Evolutionary conservation across 1,140 invertebrate genomes (phyloP), one percentile per base, ranked within the genome.

Genomic region (Psix sp.): DNA sequence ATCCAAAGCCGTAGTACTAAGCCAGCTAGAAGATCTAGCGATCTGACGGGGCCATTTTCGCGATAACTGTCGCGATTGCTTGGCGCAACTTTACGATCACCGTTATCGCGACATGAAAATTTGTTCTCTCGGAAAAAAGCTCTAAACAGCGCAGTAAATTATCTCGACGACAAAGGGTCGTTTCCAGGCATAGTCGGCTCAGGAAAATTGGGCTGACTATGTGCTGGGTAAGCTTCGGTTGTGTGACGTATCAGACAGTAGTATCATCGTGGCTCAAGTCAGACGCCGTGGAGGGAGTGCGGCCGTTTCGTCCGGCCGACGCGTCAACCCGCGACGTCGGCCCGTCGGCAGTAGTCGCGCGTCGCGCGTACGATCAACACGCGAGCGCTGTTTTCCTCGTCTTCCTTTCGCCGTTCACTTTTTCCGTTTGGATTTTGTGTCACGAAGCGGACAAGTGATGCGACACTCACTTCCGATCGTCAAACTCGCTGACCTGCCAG

Each of bases 291-390:
- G 49, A 48, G 62, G 56, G 42, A 43, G 62, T 40, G n/a, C n/a
- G n/a, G n/a, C n/a, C n/a, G n/a, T n/a, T n/a, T n/a, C n/a, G 51
- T 67, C 26, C 24, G 16, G 20, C 20, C 11, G 40, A 57, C 40
- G 40, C 21, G 20, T 21, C 16, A 21, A 13, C 11, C n/a, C 4
- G 17, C 17, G 36, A 20, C 42, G 24, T 35, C 29, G 46, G 3
- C 66, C 60, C 42, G 24, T 35, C 29, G 46, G 1, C 66, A 70
- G 66, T 70, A 70, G 29, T 60, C 42, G 66, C 56, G 66, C 56
- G 56, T 60, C 66, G 66, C 66, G 66, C 56, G 66, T 54, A 52
- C 46, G 21, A 45, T 54, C 38, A 70, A 60, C 54, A 70, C 66
- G 46, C 18, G 65, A 68, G 52, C 40, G 43, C 10, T 17, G 65